Conservation (phyloP, 2,113 vertebrate genomes). For the Alces alces region DNA sequence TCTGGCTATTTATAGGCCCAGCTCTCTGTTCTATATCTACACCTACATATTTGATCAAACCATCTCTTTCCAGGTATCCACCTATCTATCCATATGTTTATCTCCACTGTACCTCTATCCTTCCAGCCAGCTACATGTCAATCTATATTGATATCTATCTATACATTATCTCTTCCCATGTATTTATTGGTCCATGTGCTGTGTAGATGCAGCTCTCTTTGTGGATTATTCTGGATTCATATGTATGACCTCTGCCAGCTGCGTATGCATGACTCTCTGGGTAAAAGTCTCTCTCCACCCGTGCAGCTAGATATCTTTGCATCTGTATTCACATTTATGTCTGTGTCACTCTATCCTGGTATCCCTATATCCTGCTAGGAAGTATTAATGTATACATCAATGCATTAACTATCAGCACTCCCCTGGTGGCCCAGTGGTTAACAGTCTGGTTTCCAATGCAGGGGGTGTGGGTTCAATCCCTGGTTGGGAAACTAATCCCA, state of each 20-base stretch:
- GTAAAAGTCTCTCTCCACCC: neutral
- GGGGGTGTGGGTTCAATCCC: neutral
- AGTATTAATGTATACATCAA: neutral
- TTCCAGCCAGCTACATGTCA: neutral
- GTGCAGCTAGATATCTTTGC: neutral
- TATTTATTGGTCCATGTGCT: neutral
- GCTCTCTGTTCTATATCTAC: neutral
- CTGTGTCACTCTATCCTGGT: neutral
- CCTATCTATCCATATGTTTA: neutral
- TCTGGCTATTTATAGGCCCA: neutral
- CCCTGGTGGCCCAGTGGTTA: neutral
- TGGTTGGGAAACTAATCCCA: neutral
- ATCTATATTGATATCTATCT: neutral
- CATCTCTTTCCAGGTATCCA: neutral
- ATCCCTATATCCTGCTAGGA: neutral
- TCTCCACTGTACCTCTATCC: neutral
- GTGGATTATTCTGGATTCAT: neutral
- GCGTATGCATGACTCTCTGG: neutral
- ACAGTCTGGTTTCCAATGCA: neutral
- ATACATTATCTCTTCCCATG: rapidly evolving
- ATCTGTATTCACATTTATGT: neutral
- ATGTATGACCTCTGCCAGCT: neutral
- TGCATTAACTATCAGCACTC: neutral
- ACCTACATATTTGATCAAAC: neutral
- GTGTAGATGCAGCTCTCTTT: neutral